Base-by-base conservation (phyloP, 2,797 vertebrate genomes). In the Eospalax fontanierii region DNA sequence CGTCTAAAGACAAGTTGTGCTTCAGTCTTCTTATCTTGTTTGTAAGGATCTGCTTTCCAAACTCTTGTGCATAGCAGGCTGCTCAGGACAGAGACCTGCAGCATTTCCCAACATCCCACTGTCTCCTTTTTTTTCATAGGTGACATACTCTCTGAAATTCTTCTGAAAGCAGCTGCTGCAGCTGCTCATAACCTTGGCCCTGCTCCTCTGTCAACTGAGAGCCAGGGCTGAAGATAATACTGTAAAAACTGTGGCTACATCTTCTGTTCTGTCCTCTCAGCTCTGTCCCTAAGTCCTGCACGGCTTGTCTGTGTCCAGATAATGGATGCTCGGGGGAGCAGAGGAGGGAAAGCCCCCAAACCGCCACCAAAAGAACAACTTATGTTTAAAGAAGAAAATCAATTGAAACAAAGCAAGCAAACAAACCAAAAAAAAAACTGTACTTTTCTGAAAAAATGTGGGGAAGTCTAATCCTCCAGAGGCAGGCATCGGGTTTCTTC, bases 1-100 rank as follows among this genome's bases (percentile, higher is more conserved):
- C 79, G 83, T 84, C 74, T 33, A 71, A 74, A 89, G 73, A 81
- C 28, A 21, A 57, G 40, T 59, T 70, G 66, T 84, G 61, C 61
- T 78, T 83, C 91, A 59, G 94, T 78, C 26, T 68, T 89, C 90
- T 97, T 81, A 95, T 93, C 96, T 93, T 59, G 63, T 96, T 74
- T 75, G 50, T 86, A 70, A 84, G 59, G n/a, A 71, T 68, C 95
- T 84, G 78, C 54, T 92, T 81, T 68, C 66, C 86, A 15, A 24
- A 78, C 2, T 9, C 26, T 57, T 70, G 90, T 89, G 96, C 79
- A 84, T 26, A 70, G 86, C 66, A 73, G 35, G 68, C 40, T 5
- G 35, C 68, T 79, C 46, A 71, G 83, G 71, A 71, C 50, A 7
- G 30, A 63, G 54, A 68, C 82, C 10, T 4, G 12, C 38, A 14